Evolutionary conservation across 2,113 vertebrate genomes (phyloP), one percentile per base, ranked within the genome.

Genomic region (Gulo gulo): DNA sequence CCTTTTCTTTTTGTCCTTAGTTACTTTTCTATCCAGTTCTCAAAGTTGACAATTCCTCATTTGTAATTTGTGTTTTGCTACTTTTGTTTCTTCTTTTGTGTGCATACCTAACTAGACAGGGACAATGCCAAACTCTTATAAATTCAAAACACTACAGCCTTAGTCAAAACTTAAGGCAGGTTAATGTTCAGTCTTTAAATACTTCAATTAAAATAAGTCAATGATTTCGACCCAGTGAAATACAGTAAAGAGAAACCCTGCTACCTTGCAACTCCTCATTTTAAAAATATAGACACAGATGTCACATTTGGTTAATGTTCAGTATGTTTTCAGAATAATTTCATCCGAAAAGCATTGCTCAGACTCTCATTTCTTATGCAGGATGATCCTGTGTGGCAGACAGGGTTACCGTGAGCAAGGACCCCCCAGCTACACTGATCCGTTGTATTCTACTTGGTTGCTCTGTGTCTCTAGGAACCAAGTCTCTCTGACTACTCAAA

Each of bases 31-130:
- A 88, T 87, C 79, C n/a, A 65, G 10, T 82, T 84, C 12, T 71
- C 81, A 71, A 85, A 65, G 21, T 42, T 57, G 31, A 61, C 26
- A 92, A 80, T 83, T 88, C 86, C 16, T 9, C 52, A 4, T 47
- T 83, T 15, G 57, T 65, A 50, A 73, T 55, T 84, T 97, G 80
- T 94, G 16, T 47, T 96, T 94, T 36, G 9, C n/a, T 94, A 69
- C 84, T 87, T 84, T 23, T 47, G n/a, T 90, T 59, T 93, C 65
- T 92, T 93, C 89, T 36, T 88, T 91, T 88, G 50, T 84, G 57
- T 69, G 23, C 2, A 29, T 85, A 63, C 84, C n/a, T 23, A 84
- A 69, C 81, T 81, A 82, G 89, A 65, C 10, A 81, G 71, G 88
- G 81, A 55, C 11, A 12, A 55, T 42, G 84, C 29, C 81, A 92